phyloP scores from a whole-genome alignment of 1,140 invertebrate species.

The Hycleus cichorii region DNA sequence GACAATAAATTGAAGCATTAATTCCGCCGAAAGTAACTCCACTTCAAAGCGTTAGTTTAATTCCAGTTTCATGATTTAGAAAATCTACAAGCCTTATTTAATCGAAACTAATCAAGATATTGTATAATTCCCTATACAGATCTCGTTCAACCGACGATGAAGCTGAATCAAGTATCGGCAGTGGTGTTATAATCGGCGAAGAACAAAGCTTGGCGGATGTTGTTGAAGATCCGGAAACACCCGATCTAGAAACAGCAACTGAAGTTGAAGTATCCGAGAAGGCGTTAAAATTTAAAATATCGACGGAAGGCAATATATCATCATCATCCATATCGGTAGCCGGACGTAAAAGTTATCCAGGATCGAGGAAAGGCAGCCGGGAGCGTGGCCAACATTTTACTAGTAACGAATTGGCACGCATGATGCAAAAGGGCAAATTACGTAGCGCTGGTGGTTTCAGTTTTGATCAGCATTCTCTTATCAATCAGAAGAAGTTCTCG shows the following conservation, averaged over 20 bases:
- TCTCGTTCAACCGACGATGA: conserved; percentile 40
- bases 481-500: conserved; percentile 35
- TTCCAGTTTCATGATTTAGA: no score
- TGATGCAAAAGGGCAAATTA: conserved; percentile 36
- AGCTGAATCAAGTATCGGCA: conserved; percentile 25
- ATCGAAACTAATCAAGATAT: no score
- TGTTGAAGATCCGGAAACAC: conserved; percentile 53
- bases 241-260: conserved; percentile 61
- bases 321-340: conserved; percentile 13
- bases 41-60: no score
- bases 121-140: conserved; percentile 19
- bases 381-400: conserved; percentile 43
- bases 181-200: conserved; percentile 41
- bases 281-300: conserved; percentile 65
- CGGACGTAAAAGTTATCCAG: conserved; percentile 53
- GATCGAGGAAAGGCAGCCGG: conserved; percentile 52
- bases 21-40: no score
- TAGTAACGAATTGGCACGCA: conserved; percentile 29
- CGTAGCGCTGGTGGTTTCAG: conserved; percentile 33
- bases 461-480: conserved; percentile 37
- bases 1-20: no score
- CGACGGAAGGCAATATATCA: conserved; percentile 52
- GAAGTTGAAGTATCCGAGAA: conserved; percentile 72
- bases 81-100: no score
- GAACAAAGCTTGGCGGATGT: conserved; percentile 50